A percentile compares a stretch with the other conserved stretches of the same genome.
Conservation (phyloP, 2,113 vertebrate species). For the Rhagologus leucostigma region DNA sequence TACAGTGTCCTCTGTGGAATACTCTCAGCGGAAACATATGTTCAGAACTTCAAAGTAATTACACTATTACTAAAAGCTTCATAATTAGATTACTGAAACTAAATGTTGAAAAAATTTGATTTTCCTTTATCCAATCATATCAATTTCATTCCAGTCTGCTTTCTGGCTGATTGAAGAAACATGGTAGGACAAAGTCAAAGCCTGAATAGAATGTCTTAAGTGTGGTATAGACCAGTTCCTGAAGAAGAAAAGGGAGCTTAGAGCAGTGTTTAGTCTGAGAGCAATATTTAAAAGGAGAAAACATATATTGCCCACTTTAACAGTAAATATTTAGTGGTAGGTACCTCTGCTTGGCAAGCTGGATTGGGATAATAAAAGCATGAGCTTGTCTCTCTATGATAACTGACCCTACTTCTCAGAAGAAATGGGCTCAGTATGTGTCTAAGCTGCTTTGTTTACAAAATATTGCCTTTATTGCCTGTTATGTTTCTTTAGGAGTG, state of each 20-base stretch:
- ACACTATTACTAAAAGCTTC: constrained; percentile 79
- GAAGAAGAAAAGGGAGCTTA: background rate
- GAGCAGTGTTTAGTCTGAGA: background rate
- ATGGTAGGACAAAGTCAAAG: constrained; percentile 55
- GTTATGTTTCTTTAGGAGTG: background rate
- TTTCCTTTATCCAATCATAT: constrained; percentile 74
- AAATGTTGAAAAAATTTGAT: constrained; percentile 72
- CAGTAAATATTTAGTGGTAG: background rate
- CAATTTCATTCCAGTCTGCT: constrained; percentile 58
- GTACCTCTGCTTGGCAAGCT: background rate
- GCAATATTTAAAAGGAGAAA: background rate
- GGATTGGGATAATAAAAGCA: background rate
- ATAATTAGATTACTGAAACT: constrained; percentile 76
- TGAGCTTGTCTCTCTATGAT: background rate
- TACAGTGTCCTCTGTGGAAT: constrained; percentile 60
- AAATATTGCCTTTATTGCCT: background rate
- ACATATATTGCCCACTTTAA: background rate
- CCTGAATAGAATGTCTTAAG: background rate
- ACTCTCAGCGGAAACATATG: constrained; percentile 70
- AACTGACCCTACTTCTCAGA: background rate
- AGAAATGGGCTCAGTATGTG: background rate
- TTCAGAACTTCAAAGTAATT: constrained; percentile 75
- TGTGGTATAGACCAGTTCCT: background rate
- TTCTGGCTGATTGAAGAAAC: constrained; percentile 62
- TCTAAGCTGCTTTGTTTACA: background rate